Percentiles rank a stretch among this genome's conserved stretches.
Evolutionary conservation across 2,797 vertebrate species (phyloP).

Genomic region (Spheniscus humboldti): DNA sequence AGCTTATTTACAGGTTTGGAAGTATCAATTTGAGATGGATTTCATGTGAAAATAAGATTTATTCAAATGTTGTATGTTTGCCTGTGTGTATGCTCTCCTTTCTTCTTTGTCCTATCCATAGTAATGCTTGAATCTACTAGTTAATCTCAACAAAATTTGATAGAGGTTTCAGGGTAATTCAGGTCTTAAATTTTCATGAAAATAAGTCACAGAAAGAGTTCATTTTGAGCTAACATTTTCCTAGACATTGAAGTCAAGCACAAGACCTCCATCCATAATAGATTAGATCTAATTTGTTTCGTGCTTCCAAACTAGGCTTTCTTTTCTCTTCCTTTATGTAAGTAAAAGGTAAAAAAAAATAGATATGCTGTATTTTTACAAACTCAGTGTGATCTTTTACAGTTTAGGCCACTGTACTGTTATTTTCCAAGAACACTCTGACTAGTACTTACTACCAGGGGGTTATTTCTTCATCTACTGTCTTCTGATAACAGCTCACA

Average conservation of each 20-base stretch:
- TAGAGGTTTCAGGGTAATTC: neutral
- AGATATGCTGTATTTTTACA: neutral
- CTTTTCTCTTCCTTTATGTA: neutral
- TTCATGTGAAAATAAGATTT: neutral
- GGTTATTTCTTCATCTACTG: neutral
- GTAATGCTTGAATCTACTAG: neutral
- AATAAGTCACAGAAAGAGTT: neutral
- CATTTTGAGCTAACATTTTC: neutral
- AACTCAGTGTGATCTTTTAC: neutral
- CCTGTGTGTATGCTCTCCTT: neutral
- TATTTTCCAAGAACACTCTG: neutral
- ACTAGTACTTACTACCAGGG: neutral
- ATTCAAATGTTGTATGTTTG: neutral
- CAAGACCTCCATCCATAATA: neutral
- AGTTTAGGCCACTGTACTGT: neutral
- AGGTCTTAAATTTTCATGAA: neutral
- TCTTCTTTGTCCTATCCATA: neutral
- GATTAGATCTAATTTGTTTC: neutral
- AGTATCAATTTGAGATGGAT: neutral
- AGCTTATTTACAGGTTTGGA: neutral
- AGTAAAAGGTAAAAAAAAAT: neutral
- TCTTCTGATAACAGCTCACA: neutral
- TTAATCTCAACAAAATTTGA: neutral
- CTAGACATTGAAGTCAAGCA: neutral
- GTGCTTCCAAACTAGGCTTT: neutral